Base-by-base conservation (phyloP, 2,888 invertebrate genomes). In the Eupithecia dodoneata region DNA sequence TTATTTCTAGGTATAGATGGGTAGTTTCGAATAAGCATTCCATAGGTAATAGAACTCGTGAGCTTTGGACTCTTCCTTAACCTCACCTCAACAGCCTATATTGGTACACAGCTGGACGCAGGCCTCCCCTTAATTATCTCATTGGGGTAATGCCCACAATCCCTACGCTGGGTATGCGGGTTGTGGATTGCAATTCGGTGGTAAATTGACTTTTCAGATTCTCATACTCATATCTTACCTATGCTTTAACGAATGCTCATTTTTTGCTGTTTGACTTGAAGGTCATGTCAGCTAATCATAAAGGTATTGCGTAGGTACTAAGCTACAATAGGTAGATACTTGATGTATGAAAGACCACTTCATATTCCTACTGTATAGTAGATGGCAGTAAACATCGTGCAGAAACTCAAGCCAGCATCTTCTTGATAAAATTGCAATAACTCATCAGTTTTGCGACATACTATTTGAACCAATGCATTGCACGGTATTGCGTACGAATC, bases 401-500 rank as follows among this genome's bases (percentile, higher is more conserved):
- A 18, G 18, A 59, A 59, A 9, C 18, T 7, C 18, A 30, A 52
- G 52, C 15, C 63, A 30, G 30, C 4, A 59, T 59, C 18, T 18
- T 42, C 67, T 42, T 7, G 42, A 67, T 67, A 41, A n/a, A 10
- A 59, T 59, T 59, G n/a, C 42, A 67, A 44, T 67, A 67, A 67
- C 67, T 67, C 67, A 67, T 67, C 15, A 45, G 44, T 69, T 69
- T 69, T 44, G 67, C 7, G 42, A 67, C 44, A 69, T 44, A 15
- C 1, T n/a, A 15, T 4, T 0, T 45, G n/a, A 10, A 45, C 45
- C n/a, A 44, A 63, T 59, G 18, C 10, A 10, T 9, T 2, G 18
- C 6, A 67, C 44, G 67, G 7, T 44, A 67, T 67, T 44, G 44
- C 42, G 67, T 67, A 67, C 45, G 18, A 45, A 69, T 69, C 45